Conservation (phyloP, 1,140 invertebrate genomes). For the Cepaea nemoralis region DNA sequence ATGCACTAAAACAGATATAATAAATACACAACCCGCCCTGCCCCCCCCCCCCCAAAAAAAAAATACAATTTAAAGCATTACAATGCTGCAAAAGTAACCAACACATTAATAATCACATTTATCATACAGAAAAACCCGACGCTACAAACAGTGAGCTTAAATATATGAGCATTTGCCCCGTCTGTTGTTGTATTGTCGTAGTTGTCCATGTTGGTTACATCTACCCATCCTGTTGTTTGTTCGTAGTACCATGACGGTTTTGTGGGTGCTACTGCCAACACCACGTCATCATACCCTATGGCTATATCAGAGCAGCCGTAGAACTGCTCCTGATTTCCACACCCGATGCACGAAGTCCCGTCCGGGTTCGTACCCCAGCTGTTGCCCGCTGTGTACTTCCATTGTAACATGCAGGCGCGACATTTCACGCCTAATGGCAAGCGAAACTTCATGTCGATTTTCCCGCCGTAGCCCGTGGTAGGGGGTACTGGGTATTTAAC, state of each 20-base stretch:
- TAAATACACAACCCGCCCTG: too few relatives aligned
- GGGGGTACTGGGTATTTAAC: slow-evolving; percentile 48
- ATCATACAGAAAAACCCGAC: neutral
- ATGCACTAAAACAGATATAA: too few relatives aligned
- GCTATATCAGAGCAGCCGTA: slow-evolving; percentile 67
- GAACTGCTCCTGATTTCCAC: slow-evolving; percentile 67
- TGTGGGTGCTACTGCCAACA: slow-evolving; percentile 31
- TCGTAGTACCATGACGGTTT: slow-evolving; percentile 46
- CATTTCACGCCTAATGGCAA: slow-evolving; percentile 65
- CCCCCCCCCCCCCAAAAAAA: too few relatives aligned
- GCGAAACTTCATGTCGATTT: slow-evolving; percentile 50
- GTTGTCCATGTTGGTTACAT: neutral
- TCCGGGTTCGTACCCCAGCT: slow-evolving; percentile 63
- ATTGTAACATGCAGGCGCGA: slow-evolving; percentile 69
- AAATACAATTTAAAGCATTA: neutral
- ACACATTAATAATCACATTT: neutral
- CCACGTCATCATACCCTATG: slow-evolving; percentile 59
- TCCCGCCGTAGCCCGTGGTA: slow-evolving; percentile 23
- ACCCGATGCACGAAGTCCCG: slow-evolving; percentile 57
- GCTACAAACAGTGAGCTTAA: neutral
- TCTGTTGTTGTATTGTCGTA: too few relatives aligned
- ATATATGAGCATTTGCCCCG: neutral
- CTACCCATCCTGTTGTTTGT: slow-evolving; percentile 41
- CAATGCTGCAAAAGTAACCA: neutral
- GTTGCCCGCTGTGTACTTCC: slow-evolving; percentile 70